Evolutionary conservation across 2,113 vertebrate genomes (phyloP), one percentile per base, ranked within the genome.

Genomic region (Hyperoodon ampullatus): DNA sequence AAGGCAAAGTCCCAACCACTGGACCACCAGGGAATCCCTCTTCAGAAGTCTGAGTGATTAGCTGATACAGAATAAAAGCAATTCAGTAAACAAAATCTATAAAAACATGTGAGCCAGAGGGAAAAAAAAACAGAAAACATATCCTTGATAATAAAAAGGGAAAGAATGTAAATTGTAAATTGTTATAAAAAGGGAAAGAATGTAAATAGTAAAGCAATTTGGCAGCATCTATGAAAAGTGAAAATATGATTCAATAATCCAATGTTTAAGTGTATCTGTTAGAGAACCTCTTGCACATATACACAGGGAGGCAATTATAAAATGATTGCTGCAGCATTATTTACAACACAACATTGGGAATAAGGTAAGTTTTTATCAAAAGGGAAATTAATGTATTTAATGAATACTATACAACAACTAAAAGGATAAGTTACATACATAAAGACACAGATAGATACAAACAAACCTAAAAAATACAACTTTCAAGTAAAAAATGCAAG

Each of bases 351-450:
- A 91, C 65, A 82, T 0, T 53, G 15, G 10, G 28, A 75, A 65
- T 80, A 95, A 88, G n/a, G 19, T 33, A 90, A 89, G 60, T 83
- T 61, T 90, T 71, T 53, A 87, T 72, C 61, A 84, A 35, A 92
- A 92, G 16, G 63, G 10, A 95, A 90, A 89, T 53, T 11, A 35
- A 88, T 78, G 12, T n/a, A 88, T 74, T 94, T 90, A 68, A 91
- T 80, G 65, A 95, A 68, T 58, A 72, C 21, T 88, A 95, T 14
- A 61, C 1, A 87, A 68, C 30, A 87, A 35, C 6, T 84, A 68
- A 88, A 72, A 35, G 18, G 5, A 44, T 68, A 82, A 75, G 24
- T 75, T 81, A 92, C 28, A 3, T 28, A 80, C 19, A 53, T 11
- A 89, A 94, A 94, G 28, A 30, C 44, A 84, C 2, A 94, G 33